These are phyloP conservation scores for Huso huso DNA, from an alignment of 2,797 vertebrate genomes.

Conservation along the genomic window DNA sequence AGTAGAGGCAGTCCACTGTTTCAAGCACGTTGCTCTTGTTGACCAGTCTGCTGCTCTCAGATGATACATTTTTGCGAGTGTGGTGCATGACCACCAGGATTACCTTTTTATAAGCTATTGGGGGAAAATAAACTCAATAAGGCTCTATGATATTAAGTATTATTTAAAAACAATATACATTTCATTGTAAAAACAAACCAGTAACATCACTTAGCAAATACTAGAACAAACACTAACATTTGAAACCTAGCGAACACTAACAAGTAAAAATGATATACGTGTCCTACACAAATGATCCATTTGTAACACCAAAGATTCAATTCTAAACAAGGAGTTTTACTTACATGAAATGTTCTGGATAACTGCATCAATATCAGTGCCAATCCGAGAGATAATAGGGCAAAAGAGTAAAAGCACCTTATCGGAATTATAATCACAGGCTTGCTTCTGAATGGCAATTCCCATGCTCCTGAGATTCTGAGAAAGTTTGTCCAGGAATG, in stretches of 20 bases:
- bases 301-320: too few relatives aligned
- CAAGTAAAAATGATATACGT: background rate
- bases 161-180: background rate
- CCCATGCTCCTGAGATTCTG: too few relatives aligned
- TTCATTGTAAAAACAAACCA: background rate
- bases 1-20: conserved; percentile 24
- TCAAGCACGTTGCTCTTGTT: fast-evolving
- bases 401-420: conserved; percentile 31
- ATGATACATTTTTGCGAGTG: fast-evolving
- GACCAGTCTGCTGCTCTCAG: fast-evolving
- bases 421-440: too few relatives aligned
- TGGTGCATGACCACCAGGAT: conserved; percentile 44
- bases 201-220: background rate
- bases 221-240: too few relatives aligned
- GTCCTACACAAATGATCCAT: too few relatives aligned
- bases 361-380: conserved; percentile 24
- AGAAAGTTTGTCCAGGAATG: too few relatives aligned
- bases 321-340: background rate
- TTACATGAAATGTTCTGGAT: conserved; percentile 25
- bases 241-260: background rate
- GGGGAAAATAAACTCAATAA: conserved; percentile 1
- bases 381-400: conserved; percentile 23
- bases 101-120: background rate
- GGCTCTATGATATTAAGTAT: background rate
- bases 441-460: too few relatives aligned